phyloP scores from a whole-genome alignment of 2,888 invertebrate genomes.

The Troides oblongomaculatus region DNA sequence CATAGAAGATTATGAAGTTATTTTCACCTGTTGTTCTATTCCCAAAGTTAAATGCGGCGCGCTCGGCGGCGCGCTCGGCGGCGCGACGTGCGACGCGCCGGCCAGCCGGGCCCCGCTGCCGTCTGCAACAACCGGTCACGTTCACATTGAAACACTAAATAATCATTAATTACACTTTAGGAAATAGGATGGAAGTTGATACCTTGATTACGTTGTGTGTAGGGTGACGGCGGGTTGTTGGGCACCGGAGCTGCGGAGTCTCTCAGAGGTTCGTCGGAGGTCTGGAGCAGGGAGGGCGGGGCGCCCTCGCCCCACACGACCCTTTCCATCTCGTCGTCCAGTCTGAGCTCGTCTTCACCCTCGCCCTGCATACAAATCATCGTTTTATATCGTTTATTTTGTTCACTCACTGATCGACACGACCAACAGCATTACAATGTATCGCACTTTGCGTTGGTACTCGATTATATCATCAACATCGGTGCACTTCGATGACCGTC shows the following conservation, averaged over 20 bases:
- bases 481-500: too few relatives aligned
- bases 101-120: constrained; percentile 22
- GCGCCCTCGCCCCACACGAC: constrained; percentile 87
- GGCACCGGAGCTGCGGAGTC: constrained; percentile 52
- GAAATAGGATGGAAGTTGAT: neutral
- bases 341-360: constrained; percentile 82
- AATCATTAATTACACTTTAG: too few relatives aligned
- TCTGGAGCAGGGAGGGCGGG: constrained; percentile 76
- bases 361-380: constrained; percentile 42
- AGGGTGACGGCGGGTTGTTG: constrained; percentile 43
- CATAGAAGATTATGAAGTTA: too few relatives aligned
- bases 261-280: constrained; percentile 54
- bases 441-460: neutral
- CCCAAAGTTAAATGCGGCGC: constrained; percentile 25
- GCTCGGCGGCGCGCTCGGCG: constrained; percentile 17
- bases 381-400: neutral
- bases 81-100: constrained; percentile 29
- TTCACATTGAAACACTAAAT: neutral
- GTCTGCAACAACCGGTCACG: constrained; percentile 23
- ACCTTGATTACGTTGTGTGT: constrained; percentile 32
- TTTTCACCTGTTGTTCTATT: constrained; percentile 31
- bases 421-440: neutral
- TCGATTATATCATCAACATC: neutral
- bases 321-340: constrained; percentile 94
- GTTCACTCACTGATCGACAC: constrained; percentile 5